Evolutionary conservation across 1,140 invertebrate species (phyloP).

Genomic region (Ceratoteleas bidentatus): DNA sequence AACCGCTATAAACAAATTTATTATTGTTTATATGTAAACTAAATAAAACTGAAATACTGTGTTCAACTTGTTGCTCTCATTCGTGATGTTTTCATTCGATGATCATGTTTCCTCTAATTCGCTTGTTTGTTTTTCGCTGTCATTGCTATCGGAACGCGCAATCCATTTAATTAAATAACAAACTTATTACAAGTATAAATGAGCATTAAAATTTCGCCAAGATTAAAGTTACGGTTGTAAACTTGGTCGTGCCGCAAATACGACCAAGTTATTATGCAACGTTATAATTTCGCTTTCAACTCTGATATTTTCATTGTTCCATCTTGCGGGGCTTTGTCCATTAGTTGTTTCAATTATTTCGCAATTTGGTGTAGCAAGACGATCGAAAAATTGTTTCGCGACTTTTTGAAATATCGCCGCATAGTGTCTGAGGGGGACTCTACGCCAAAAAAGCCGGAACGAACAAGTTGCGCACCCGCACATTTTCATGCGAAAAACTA

Average conservation of each 20-base stretch:
- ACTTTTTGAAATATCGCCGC: too few relatives aligned
- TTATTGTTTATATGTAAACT: too few relatives aligned
- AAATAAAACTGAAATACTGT: too few relatives aligned
- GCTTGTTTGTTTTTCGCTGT: background rate
- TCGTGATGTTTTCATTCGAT: background rate
- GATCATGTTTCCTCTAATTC: background rate
- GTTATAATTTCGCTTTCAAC: background rate
- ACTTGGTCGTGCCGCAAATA: background rate
- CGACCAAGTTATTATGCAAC: background rate
- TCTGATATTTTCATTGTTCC: background rate
- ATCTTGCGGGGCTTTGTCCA: background rate
- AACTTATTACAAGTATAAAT: slow-evolving; percentile 1
- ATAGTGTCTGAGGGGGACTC: too few relatives aligned
- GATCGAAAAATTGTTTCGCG: too few relatives aligned
- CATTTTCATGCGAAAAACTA: too few relatives aligned
- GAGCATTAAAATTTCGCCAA: background rate
- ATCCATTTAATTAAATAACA: background rate
- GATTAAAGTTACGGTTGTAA: background rate
- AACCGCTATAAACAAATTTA: too few relatives aligned
- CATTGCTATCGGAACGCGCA: background rate
- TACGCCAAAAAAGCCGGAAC: too few relatives aligned
- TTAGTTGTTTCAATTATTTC: background rate
- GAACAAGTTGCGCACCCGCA: too few relatives aligned
- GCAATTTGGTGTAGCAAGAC: too few relatives aligned
- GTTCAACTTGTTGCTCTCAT: too few relatives aligned